Conservation (phyloP, 2,113 vertebrate species). For the Sceloporus tristichus region DNA sequence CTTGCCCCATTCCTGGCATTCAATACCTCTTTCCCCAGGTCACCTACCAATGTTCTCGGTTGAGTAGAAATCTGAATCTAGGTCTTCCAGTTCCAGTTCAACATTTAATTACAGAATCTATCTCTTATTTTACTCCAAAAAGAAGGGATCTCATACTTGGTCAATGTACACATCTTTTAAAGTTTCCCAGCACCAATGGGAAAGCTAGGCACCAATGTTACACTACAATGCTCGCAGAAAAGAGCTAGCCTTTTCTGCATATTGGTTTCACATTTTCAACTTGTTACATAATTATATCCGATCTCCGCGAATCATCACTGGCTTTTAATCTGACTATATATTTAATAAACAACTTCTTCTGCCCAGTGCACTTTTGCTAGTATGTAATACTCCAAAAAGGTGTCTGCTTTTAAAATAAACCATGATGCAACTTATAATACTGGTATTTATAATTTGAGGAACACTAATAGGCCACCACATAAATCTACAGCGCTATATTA, state of each 20-base stretch:
- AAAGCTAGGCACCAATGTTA: neutral
- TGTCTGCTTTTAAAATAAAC: constrained; percentile 29
- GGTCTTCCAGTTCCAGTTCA: too few relatives aligned
- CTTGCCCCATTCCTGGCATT: too few relatives aligned
- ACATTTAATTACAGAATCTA: too few relatives aligned
- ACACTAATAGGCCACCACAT: neutral
- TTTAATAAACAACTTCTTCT: neutral
- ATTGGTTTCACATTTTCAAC: too few relatives aligned
- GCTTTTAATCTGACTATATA: neutral
- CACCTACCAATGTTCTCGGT: too few relatives aligned
- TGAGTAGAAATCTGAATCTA: too few relatives aligned
- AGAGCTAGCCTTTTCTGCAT: neutral
- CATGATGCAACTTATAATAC: neutral
- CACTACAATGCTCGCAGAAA: neutral
- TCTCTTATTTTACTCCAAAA: too few relatives aligned
- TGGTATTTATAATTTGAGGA: constrained; percentile 21
- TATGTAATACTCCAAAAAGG: neutral
- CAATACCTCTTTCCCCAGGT: too few relatives aligned
- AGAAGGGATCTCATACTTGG: too few relatives aligned
- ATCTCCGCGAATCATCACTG: neutral
- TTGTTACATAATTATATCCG: neutral
- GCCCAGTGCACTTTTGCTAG: neutral
- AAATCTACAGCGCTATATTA: too few relatives aligned
- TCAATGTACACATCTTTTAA: neutral
- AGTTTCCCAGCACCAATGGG: neutral